phyloP scores from a whole-genome alignment of 1,140 invertebrate genomes.

The Mizuhopecten yessoensis region DNA sequence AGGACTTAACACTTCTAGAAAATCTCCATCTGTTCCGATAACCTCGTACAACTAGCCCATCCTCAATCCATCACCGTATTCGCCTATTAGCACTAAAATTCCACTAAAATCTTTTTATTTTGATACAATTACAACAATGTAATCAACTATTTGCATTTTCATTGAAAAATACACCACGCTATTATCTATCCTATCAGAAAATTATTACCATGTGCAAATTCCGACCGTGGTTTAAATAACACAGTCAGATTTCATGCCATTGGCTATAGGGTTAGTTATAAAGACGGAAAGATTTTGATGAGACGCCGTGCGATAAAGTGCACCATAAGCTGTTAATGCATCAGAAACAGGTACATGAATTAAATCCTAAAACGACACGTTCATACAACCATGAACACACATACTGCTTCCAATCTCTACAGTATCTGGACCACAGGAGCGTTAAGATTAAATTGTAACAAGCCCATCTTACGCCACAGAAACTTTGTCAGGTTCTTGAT shows the following conservation, averaged over 20 bases:
- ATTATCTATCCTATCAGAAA: slow-evolving; percentile 13
- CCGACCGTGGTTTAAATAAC: not conserved
- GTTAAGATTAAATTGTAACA: not conserved
- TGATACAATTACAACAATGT: not conserved
- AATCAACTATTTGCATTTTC: slow-evolving; percentile 4
- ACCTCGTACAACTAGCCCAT: not conserved
- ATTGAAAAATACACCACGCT: not conserved
- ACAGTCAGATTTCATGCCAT: not conserved
- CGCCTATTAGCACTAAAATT: not conserved
- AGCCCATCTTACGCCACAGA: not conserved
- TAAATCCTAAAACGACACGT: not conserved
- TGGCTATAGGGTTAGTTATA: not conserved
- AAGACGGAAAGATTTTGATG: not conserved
- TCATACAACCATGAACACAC: not conserved
- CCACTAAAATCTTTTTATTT: not conserved
- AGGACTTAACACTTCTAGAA: not conserved
- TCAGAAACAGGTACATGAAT: not conserved
- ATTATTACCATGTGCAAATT: slow-evolving; percentile 17
- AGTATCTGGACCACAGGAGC: not conserved
- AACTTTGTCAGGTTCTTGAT: too few relatives aligned
- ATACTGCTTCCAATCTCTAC: not conserved
- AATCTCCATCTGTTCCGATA: not conserved
- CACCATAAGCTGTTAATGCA: not conserved
- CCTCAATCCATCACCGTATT: not conserved
- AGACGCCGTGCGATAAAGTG: not conserved